Evolutionary conservation across 1,140 invertebrate genomes (phyloP), one percentile per base, ranked within the genome.

Genomic region (Anastatus disparis): DNA sequence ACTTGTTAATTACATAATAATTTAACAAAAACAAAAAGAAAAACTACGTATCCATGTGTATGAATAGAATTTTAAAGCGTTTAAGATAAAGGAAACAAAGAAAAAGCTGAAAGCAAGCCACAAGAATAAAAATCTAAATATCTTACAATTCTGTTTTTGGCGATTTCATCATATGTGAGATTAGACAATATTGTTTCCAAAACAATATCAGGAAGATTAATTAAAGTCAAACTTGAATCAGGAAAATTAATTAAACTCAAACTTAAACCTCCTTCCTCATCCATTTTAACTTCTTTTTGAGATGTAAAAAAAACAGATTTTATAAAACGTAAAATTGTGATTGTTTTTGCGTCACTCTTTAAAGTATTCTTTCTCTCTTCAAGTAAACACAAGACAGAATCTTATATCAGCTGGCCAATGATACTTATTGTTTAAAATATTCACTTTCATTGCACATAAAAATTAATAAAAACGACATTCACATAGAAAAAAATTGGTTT

Each of bases 131-230:
- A 63, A 50, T 29, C 10, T 22, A 48, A 29, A 56, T 56, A 4
- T 66, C 91, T 91, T 89, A 95, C 94, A 78, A 93, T 82, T 87
- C 94, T 89, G 78, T 90, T 89, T 84, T 89, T 91, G 67, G 93
- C 91, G 58, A 95, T 91, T 87, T 95, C 92, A 83, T 95, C 93
- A 81, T 92, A 96, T 0, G 89, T 84, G 35, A 95, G 85, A 86
- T 90, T 91, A 29, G 91, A 92, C 31, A 95, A 85, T 73, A 96
- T 92, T 56, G 92, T 90, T 78, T 95, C 93, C 9, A 96, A 75
- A 38, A 94, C 90, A 72, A 93, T 89, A 76, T 93, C 90, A 29
- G 94, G 93, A 38, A 95, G 84, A 74, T 89, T 78, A 31, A 87
- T 77, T 44, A 88, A 73, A 26, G 83, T 74, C 26, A 74, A 42